Evolutionary conservation across 2,113 vertebrate genomes (phyloP).

Genomic region (Etia nguti): DNA sequence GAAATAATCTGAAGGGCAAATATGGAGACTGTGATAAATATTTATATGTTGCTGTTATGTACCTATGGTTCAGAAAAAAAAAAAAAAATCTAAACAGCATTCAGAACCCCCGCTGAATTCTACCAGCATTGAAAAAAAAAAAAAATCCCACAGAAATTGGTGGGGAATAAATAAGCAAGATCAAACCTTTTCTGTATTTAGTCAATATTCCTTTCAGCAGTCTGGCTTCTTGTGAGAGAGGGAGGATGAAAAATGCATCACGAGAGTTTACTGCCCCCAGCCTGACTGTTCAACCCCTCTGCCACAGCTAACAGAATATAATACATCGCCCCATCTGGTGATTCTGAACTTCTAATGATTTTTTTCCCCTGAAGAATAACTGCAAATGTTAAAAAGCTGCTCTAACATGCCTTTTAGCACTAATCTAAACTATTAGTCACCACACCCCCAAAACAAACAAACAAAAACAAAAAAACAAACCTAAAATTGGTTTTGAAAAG

Average conservation of each 20-base stretch:
- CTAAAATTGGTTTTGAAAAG: not conserved
- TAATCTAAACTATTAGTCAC: not conserved
- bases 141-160: not conserved
- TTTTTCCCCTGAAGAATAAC: constrained; percentile 17
- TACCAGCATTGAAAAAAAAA: not conserved
- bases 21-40: constrained; percentile 11
- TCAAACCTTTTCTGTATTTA: constrained; percentile 32
- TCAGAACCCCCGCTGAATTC: not conserved
- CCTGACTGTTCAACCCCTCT: constrained; percentile 35
- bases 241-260: constrained; percentile 47
- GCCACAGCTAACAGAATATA: constrained; percentile 20
- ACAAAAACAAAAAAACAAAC: not conserved
- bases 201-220: constrained; percentile 37
- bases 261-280: constrained; percentile 50
- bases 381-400: constrained; percentile 21
- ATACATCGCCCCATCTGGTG: constrained; percentile 45
- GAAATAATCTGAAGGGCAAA: constrained; percentile 27
- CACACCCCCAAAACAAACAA: not conserved
- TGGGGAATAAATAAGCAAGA: constrained; percentile 30
- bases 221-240: constrained; percentile 12
- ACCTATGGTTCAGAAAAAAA: not conserved
- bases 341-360: constrained; percentile 29
- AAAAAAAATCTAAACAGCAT: not conserved
- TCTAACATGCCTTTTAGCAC: not conserved
- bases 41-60: not conserved